phyloP scores from a whole-genome alignment of 2,113 vertebrate genomes.

The Myrmecobius fasciatus region DNA sequence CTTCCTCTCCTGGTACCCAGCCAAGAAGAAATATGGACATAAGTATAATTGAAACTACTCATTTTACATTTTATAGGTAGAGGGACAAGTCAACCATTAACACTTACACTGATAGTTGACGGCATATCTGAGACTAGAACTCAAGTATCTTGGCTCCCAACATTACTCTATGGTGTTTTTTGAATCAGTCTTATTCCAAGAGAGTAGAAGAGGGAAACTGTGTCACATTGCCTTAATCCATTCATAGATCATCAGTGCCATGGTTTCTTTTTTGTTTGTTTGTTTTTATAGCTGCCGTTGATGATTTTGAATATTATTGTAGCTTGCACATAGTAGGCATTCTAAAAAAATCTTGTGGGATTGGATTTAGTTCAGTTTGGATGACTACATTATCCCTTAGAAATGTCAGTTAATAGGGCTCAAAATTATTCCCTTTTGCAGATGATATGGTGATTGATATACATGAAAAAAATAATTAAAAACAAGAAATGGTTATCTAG shows the following conservation, averaged over 20 bases:
- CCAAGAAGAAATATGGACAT: neutral
- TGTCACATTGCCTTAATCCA: neutral
- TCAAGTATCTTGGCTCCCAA: neutral
- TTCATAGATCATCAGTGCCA: neutral
- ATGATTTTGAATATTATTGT: too few species aligned
- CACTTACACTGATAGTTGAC: neutral
- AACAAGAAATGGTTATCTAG: neutral
- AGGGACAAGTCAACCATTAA: neutral
- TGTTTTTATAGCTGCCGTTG: too few species aligned
- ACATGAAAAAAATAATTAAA: neutral
- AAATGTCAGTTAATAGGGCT: neutral
- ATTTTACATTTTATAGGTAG: neutral
- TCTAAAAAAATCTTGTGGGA: neutral
- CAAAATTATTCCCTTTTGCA: neutral
- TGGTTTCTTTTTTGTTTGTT: neutral
- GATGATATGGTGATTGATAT: neutral
- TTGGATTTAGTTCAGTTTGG: neutral
- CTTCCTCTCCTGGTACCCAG: neutral
- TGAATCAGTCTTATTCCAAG: neutral
- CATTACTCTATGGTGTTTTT: neutral
- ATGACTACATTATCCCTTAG: neutral
- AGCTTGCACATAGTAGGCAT: neutral
- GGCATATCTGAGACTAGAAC: neutral
- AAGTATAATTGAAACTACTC: neutral
- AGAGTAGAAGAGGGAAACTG: neutral